Base-by-base conservation (phyloP, 2,888 invertebrate species). In the Chrysodeixis includens region DNA sequence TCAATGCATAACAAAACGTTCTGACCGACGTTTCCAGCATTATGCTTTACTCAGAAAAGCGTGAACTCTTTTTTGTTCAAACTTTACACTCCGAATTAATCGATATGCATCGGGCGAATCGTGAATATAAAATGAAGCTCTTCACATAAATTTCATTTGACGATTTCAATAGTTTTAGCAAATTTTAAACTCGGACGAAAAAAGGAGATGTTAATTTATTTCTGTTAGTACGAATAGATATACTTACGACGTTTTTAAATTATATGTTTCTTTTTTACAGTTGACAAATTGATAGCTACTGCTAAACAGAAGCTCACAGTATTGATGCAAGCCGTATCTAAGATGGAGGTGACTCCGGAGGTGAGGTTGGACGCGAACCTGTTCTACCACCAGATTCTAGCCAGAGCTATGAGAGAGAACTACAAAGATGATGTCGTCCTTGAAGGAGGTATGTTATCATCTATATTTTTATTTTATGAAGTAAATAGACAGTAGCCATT, bases 311-410 rank as follows among this genome's bases (percentile, higher is more conserved):
- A 94, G 77, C 80, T 94, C 57, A 86, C 60, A 20, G 85, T 93
- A 54, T 83, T 95, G 35, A 89, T 93, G 6, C 87, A 87, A 62
- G 93, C 93, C 0, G 86, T 92, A 3, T 83, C 93, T 1, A 92
- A 90, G 79, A 92, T 94, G 89, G 94, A 94, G 1, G 86, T 93
- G 12, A 91, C 91, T 0, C 80, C 83, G 0, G 90, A 90, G 57
- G 79, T 92, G n/a, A 87, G 83, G 40, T 35, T 60, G 0, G 76
- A 83, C 12, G 93, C 95, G 0, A 88, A 91, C 53, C 64, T 84
- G 1, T 94, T 94, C 85, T 95, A 93, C 75, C 94, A 95, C 82
- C 90, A 90, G 69, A 92, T 94, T 40, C 81, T 95, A 8, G 91
- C 92, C 14, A 81, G 92, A 30, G 83, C 88, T 40, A 93, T 95